Evolutionary conservation across 2,888 invertebrate species (phyloP).

Genomic region (Escarpia spicata): DNA sequence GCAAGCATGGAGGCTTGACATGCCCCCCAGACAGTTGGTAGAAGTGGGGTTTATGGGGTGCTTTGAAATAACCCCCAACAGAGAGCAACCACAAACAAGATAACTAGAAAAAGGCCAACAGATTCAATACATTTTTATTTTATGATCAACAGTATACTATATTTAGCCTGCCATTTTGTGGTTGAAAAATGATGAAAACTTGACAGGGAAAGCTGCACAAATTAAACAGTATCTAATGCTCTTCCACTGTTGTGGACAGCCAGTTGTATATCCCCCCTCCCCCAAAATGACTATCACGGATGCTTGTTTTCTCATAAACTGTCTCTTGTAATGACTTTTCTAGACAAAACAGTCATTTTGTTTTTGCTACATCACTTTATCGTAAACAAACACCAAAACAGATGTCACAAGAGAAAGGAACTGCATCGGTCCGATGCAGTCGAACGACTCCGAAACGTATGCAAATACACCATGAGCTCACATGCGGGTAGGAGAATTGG

Average conservation of each 20-base stretch:
- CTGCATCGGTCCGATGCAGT: neutral
- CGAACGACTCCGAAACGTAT: neutral
- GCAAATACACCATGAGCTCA: neutral
- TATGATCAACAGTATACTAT: neutral
- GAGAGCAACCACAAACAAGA: neutral
- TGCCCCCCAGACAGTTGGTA: neutral
- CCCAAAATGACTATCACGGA: neutral
- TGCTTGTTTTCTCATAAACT: neutral
- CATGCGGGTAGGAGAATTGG: neutral
- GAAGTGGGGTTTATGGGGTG: neutral
- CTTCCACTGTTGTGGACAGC: neutral
- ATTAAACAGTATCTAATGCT: neutral
- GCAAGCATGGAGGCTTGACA: neutral
- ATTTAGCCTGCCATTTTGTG: neutral
- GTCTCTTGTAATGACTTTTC: neutral
- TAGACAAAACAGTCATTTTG: neutral
- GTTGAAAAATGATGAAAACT: neutral
- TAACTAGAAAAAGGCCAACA: neutral
- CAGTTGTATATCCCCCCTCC: neutral
- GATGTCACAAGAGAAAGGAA: neutral
- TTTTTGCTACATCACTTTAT: neutral
- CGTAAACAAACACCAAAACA: slow-evolving; percentile 16
- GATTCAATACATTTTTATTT: neutral
- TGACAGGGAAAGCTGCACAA: neutral
- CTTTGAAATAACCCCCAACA: neutral